Percentiles rank a stretch among this genome's conserved stretches.
Evolutionary conservation across 2,797 vertebrate species (phyloP).

Genomic region (Capromys pilorides): DNA sequence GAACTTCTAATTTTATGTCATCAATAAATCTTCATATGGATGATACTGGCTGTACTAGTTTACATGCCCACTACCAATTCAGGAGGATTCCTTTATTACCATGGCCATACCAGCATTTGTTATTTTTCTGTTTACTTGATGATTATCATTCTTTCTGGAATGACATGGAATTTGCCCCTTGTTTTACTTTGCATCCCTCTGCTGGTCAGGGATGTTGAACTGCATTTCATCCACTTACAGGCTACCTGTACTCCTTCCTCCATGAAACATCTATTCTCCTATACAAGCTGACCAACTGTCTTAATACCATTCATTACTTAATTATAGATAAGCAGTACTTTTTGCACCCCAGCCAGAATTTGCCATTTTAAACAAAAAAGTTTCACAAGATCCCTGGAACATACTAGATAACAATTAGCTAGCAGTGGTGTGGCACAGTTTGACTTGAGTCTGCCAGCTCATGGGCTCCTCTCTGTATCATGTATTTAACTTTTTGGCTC

Average conservation of each 20-base stretch:
- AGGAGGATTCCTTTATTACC: not conserved
- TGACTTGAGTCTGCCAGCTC: not conserved
- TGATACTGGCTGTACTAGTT: not conserved
- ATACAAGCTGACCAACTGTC: not conserved
- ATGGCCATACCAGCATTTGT: not conserved
- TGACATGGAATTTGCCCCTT: not conserved
- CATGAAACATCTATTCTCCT: not conserved
- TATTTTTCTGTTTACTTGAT: not conserved
- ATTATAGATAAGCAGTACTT: not conserved
- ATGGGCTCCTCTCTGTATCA: not conserved
- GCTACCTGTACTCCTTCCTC: not conserved
- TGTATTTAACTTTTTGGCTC: not conserved
- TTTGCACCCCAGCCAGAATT: not conserved
- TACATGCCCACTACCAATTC: not conserved
- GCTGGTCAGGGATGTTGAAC: not conserved
- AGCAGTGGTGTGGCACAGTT: slow-evolving; percentile 15
- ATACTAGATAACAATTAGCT: slow-evolving; percentile 47
- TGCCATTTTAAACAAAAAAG: not conserved
- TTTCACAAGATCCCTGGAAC: not conserved
- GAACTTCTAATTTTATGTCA: not conserved
- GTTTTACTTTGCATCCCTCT: not conserved
- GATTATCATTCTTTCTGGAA: not conserved
- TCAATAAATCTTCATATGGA: not conserved
- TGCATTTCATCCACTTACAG: not conserved
- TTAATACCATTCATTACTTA: not conserved